A percentile compares a stretch with the other conserved stretches of the same genome.
phyloP scores from a whole-genome alignment of 2,113 vertebrate species.

The Centropus bengalensis region DNA sequence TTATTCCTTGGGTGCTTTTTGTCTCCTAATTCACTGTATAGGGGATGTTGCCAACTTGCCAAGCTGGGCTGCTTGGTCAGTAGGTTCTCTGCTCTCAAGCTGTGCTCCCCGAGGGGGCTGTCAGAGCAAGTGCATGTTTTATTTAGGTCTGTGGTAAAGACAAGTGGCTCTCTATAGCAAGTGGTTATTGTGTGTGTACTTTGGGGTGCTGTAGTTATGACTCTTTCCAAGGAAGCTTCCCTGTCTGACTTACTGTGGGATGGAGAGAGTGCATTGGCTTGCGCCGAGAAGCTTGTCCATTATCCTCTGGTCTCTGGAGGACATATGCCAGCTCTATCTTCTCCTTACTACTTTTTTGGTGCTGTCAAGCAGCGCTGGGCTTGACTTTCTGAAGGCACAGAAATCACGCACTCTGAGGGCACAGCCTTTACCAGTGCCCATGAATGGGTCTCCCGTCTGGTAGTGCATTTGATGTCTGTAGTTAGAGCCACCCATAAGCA shows the following conservation, averaged over 20 bases:
- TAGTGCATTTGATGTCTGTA: not conserved
- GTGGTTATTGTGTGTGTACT: not conserved
- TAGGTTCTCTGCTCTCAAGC: not conserved
- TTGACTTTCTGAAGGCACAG: not conserved
- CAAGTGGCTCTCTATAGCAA: not conserved
- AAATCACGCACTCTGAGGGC: not conserved
- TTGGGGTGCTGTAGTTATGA: not conserved
- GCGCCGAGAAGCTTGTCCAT: not conserved
- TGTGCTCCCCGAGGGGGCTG: not conserved
- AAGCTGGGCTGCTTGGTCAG: not conserved
- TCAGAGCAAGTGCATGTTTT: not conserved
- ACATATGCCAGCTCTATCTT: rapidly evolving
- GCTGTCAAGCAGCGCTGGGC: not conserved
- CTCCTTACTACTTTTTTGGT: not conserved
- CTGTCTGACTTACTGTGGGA: not conserved
- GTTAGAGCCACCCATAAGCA: not conserved
- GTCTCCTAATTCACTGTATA: not conserved
- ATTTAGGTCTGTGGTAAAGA: not conserved
- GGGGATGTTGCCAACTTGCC: not conserved
- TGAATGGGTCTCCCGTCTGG: not conserved
- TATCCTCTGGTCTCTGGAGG: not conserved
- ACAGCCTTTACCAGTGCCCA: not conserved
- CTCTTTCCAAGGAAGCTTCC: not conserved
- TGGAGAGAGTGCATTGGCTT: not conserved
- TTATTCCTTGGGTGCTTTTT: not conserved